Evolutionary conservation across 2,888 invertebrate genomes (phyloP).

Genomic region (Ferrisia virgata): DNA sequence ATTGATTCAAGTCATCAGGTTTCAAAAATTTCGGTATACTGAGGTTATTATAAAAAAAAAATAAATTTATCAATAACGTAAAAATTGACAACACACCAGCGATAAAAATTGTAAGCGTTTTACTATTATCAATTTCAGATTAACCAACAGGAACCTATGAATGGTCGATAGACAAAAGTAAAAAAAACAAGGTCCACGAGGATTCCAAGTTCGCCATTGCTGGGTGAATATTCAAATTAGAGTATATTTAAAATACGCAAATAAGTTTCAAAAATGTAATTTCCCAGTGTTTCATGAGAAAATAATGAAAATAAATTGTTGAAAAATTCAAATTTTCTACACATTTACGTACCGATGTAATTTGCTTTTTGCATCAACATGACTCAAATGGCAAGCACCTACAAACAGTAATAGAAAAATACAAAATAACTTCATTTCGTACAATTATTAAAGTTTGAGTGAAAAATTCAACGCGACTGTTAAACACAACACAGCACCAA

Average conservation of each 20-base stretch:
- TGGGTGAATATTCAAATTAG: too few relatives aligned
- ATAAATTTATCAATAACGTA: not conserved
- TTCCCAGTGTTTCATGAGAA: not conserved
- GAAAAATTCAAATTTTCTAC: not conserved
- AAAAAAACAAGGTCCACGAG: not conserved
- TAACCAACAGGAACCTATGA: too few relatives aligned
- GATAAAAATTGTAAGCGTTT: not conserved
- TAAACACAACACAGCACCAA: not conserved
- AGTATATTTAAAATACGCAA: too few relatives aligned
- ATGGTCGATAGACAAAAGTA: not conserved
- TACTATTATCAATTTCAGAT: too few relatives aligned
- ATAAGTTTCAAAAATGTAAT: too few relatives aligned
- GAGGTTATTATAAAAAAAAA: too few relatives aligned
- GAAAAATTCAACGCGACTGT: not conserved
- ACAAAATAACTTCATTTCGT: slow-evolving; percentile 1
- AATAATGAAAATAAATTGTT: not conserved
- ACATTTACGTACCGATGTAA: not conserved
- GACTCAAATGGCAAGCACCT: not conserved
- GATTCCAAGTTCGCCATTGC: too few relatives aligned
- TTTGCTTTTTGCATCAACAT: not conserved
- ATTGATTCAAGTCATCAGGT: not conserved
- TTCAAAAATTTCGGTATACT: not conserved
- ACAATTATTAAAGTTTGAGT: not conserved
- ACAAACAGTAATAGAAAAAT: not conserved
- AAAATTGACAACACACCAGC: not conserved